These are phyloP conservation scores for Passerina amoena DNA, from an alignment of 2,113 vertebrate genomes.

Conservation along the genomic window DNA sequence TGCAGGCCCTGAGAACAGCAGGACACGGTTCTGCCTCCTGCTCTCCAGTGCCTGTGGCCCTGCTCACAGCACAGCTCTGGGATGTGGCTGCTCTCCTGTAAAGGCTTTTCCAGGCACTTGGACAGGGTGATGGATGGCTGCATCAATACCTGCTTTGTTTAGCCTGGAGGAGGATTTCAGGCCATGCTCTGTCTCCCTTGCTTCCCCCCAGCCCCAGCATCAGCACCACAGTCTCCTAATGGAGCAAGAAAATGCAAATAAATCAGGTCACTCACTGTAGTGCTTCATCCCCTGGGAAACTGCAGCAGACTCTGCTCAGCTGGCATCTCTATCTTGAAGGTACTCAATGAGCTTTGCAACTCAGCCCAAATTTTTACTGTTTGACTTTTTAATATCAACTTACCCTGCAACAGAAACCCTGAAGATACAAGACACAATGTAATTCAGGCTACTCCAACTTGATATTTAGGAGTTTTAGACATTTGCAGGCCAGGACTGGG, in stretches of 20 bases:
- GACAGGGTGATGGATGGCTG: not conserved
- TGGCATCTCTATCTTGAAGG: not conserved
- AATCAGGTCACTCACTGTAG: not conserved
- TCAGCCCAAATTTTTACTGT: not conserved
- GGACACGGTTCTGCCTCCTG: not conserved
- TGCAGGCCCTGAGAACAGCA: fast-evolving
- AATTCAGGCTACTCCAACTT: not conserved
- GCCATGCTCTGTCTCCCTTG: not conserved
- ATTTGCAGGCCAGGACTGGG: not conserved
- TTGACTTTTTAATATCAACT: not conserved
- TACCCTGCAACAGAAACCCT: not conserved
- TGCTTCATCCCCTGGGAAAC: not conserved
- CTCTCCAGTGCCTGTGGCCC: not conserved
- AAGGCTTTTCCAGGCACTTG: not conserved
- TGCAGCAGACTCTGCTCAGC: not conserved
- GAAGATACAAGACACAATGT: not conserved
- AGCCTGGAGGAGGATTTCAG: not conserved
- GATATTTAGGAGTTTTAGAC: not conserved
- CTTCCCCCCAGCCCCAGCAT: not conserved
- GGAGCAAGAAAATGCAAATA: not conserved
- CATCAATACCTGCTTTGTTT: not conserved
- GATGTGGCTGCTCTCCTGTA: not conserved
- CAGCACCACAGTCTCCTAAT: not conserved
- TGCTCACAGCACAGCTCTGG: not conserved
- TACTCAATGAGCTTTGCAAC: not conserved